Evolutionary conservation across 2,797 vertebrate species (phyloP).

Genomic region (Trachurus trachurus): DNA sequence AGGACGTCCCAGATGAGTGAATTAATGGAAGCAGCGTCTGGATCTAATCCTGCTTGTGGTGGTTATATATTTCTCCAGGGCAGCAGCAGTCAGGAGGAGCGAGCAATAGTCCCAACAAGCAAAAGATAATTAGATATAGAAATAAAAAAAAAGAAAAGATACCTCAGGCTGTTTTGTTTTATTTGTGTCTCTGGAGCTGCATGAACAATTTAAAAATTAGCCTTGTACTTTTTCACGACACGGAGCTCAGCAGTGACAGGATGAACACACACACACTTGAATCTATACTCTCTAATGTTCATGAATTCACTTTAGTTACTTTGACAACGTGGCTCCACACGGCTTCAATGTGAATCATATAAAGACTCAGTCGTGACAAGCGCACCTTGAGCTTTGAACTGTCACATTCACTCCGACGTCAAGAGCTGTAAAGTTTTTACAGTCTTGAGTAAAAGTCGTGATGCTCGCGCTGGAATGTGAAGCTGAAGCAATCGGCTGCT

Average conservation of each 20-base stretch:
- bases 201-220: neutral
- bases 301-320: too few relatives aligned
- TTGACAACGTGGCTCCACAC: too few relatives aligned
- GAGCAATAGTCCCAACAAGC: neutral
- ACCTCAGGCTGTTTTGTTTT: conserved; percentile 21
- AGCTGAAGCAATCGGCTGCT: neutral
- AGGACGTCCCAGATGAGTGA: conserved; percentile 11
- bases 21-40: conserved; percentile 5
- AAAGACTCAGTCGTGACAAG: too few relatives aligned
- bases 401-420: too few relatives aligned
- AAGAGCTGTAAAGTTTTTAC: neutral
- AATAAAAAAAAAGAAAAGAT: neutral
- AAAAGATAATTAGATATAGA: conserved; percentile 21
- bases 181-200: neutral
- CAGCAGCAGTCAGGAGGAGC: neutral
- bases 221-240: neutral
- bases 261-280: neutral
- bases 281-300: too few relatives aligned
- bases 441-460: neutral
- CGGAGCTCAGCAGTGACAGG: neutral
- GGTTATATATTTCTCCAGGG: neutral
- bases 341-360: too few relatives aligned
- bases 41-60: neutral
- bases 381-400: too few relatives aligned
- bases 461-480: neutral